Percentiles rank a stretch among this genome's conserved stretches.
These are phyloP conservation scores for Camptogramma bilineatum DNA, from an alignment of 2,888 invertebrate genomes.

Conservation along the genomic window DNA sequence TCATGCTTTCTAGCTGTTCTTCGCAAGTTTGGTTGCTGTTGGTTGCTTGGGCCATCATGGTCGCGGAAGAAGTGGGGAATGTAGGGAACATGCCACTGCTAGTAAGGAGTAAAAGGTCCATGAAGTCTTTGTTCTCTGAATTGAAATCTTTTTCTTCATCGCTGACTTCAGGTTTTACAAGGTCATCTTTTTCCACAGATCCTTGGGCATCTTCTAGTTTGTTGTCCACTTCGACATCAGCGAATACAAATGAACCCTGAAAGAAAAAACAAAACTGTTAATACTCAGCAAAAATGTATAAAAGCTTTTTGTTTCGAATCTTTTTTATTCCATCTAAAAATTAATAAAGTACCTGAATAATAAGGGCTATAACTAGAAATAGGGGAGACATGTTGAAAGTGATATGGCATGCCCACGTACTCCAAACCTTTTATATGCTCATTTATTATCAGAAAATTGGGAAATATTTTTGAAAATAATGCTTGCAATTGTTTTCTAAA, in stretches of 20 bases:
- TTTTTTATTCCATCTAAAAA: background rate
- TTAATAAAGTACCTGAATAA: slow-evolving; percentile 66
- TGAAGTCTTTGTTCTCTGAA: slow-evolving; percentile 61
- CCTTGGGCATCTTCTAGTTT: slow-evolving; percentile 47
- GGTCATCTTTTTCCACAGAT: slow-evolving; percentile 43
- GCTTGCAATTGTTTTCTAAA: slow-evolving; percentile 43
- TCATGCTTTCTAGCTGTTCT: slow-evolving; percentile 73
- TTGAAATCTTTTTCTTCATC: slow-evolving; percentile 54
- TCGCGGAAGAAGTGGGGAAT: slow-evolving; percentile 62
- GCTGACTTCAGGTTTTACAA: slow-evolving; percentile 47
- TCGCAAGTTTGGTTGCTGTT: slow-evolving; percentile 66
- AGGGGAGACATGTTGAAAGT: slow-evolving; percentile 65
- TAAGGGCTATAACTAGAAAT: slow-evolving; percentile 66
- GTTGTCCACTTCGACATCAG: slow-evolving; percentile 45
- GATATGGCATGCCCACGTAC: slow-evolving; percentile 44
- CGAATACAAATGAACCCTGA: slow-evolving; percentile 61
- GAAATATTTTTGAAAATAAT: slow-evolving; percentile 57
- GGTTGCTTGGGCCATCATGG: slow-evolving; percentile 68
- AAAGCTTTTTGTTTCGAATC: too few species aligned
- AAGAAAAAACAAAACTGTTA: slow-evolving; percentile 41
- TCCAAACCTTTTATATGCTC: slow-evolving; percentile 60
- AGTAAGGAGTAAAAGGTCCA: slow-evolving; percentile 60
- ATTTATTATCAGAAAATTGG: slow-evolving; percentile 58
- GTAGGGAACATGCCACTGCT: slow-evolving; percentile 40
- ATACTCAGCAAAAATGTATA: background rate